Percentiles rank a stretch among this genome's conserved stretches.
Conservation (phyloP, 1,140 invertebrate genomes). For the Drosophila funebris region DNA sequence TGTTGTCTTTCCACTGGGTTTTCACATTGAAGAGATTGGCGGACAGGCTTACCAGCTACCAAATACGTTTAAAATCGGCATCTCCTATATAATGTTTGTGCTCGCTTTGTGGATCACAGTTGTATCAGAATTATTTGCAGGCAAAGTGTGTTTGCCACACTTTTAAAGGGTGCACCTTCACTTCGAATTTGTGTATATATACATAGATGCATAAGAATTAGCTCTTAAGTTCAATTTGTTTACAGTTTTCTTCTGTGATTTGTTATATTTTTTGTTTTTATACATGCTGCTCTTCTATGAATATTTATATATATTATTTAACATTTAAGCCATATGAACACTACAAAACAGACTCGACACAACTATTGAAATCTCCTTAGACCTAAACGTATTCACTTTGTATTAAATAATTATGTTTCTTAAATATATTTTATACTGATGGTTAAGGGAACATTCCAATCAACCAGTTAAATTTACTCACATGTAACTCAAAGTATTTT, state of each 20-base stretch:
- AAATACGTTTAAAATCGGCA: conserved; percentile 97
- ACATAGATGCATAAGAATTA: conserved; percentile 8
- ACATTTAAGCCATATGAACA: conserved; percentile 11
- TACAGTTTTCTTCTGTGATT: conserved; percentile 39
- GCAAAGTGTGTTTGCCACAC: conserved; percentile 98
- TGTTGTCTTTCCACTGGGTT: conserved; percentile 98
- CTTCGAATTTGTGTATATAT: conserved; percentile 7
- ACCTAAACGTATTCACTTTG: conserved; percentile 12
- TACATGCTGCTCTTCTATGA: conserved; percentile 8
- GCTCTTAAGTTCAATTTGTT: conserved; percentile 14
- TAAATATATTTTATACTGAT: neutral
- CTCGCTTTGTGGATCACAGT: conserved; percentile 98
- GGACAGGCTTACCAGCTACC: conserved; percentile 97
- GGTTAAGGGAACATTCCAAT: conserved; percentile 6
- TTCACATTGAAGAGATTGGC: conserved; percentile 97
- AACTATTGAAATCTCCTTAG: conserved; percentile 31
- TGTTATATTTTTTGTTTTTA: conserved; percentile 62
- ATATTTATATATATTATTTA: conserved; percentile 12
- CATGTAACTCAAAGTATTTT: neutral
- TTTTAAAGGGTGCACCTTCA: conserved; percentile 86
- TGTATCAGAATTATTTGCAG: conserved; percentile 97
- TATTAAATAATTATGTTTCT: neutral
- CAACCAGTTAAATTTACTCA: neutral
- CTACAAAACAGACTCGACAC: neutral
- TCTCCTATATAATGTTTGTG: conserved; percentile 97